A percentile compares a stretch with the other conserved stretches of the same genome.
These are phyloP conservation scores for Morinoia aosen DNA, from an alignment of 2,888 invertebrate species.

Conservation along the genomic window DNA sequence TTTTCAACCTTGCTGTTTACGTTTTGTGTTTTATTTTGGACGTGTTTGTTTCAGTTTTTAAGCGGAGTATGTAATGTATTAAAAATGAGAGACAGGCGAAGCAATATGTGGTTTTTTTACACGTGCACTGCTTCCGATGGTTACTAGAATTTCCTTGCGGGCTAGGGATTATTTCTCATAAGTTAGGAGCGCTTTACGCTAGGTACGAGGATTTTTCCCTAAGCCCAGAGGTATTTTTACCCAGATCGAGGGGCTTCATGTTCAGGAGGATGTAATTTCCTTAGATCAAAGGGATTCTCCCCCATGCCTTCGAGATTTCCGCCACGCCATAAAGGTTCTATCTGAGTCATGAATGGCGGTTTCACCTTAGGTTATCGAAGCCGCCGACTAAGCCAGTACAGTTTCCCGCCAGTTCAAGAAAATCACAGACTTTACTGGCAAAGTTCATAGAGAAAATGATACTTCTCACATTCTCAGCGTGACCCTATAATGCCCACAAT, in stretches of 20 bases:
- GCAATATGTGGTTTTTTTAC: not conserved
- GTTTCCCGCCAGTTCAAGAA: too few species aligned
- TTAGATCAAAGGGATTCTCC: not conserved
- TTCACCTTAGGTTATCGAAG: too few species aligned
- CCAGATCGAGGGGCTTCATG: not conserved
- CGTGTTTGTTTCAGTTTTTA: not conserved
- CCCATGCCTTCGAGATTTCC: too few species aligned
- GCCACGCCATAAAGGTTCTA: too few species aligned
- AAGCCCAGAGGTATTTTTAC: not conserved
- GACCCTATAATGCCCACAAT: too few species aligned
- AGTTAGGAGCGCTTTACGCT: not conserved
- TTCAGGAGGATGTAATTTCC: not conserved
- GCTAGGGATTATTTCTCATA: not conserved
- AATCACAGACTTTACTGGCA: too few species aligned
- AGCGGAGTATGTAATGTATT: not conserved
- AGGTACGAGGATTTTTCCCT: not conserved
- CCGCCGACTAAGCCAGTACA: too few species aligned
- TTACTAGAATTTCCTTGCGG: not conserved
- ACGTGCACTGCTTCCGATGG: not conserved
- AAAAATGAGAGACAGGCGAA: not conserved
- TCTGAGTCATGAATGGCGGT: too few species aligned
- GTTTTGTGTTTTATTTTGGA: not conserved
- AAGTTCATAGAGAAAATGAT: too few species aligned
- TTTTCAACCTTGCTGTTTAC: not conserved
- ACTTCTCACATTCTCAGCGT: too few species aligned